Base-by-base conservation (phyloP, 1,140 invertebrate genomes). In the Pachypsylla venusta region DNA sequence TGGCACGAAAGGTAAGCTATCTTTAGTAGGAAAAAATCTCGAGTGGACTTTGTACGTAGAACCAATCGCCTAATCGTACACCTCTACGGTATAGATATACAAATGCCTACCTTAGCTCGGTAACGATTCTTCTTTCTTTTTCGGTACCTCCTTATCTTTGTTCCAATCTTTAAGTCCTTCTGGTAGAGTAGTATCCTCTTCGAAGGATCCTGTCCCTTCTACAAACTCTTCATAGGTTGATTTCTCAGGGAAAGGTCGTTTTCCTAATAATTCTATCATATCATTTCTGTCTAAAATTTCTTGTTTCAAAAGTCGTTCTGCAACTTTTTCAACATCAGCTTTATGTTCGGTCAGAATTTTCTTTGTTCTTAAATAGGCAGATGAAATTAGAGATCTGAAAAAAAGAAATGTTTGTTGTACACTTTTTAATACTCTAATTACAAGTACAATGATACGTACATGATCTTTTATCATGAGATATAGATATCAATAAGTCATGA, bases 161-260 rank as follows among this genome's bases (percentile, higher is more conserved):
- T 98, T 98, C 95, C 96, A 99, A 62, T 87, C 84, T 72, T 94
- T 86, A 1, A 99, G 75, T 54, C 97, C 97, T 76, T 97, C 88
- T 0, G 97, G 97, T 62, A 99, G 76, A 0, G 79, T 75, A 0
- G 94, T 98, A 67, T 99, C 90, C 73, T 99, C 96, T 66, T 98
- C 95, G 64, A 97, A 84, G 0, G 93, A 96, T 16, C 96, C 96
- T 13, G 97, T 99, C 1, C 95, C 96, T 75, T 94, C 94, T 1
- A 99, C 96, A 74, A 99, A 99, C 69, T 99, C 89, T 76, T 99
- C 97, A 70, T 99, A 99, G 3, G 96, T 98, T 14, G 94, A 95
- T 75, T 98, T 99, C 74, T 99, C 97, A 25, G 85, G 84, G 81
- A 99, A 99, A 0, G 97, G 97, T 64, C 97, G 75, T 42, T 81